Evolutionary conservation across 1,140 invertebrate species (phyloP), one percentile per base, ranked within the genome.

Genomic region (Saccostrea echinata): DNA sequence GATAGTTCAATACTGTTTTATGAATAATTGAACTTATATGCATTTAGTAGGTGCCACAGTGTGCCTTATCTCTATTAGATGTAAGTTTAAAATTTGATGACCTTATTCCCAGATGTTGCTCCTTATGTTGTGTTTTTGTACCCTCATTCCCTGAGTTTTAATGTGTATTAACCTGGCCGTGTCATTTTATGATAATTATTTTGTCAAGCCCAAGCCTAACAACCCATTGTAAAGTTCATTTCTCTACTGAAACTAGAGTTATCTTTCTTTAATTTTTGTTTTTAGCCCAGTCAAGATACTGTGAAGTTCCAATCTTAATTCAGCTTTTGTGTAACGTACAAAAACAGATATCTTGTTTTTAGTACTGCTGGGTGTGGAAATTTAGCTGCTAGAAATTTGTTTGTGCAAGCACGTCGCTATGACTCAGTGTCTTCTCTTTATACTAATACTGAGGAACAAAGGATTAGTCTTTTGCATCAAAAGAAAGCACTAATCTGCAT

Each of bases 251-350:
- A 76, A 35, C 27, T 76, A 76, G 68, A 33, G 68, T 76, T 76
- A 76, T 30, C 68, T 33, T 33, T 76, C 68, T 76, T 76, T 76
- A 27, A 30, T 61, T 61, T 61, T 61, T 61, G 55, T 61, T 61
- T 76, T 76, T 76, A 76, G 68, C 68, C 30, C 68, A 76, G 13
- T 76, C 24, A 76, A 76, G 68, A 76, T 76, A 30, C 68, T 76
- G 27, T 76, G 68, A 76, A 76, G 68, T 76, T 16, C 68, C 68
- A 76, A 76, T 33, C 24, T 76, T 13, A 30, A 30, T 33, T 33
- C 24, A 33, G 27, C 30, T 76, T n/a, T 33, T 76, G 55, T 76
- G 30, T 76, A 76, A 76, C 33, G 68, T 76, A 76, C 68, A 27
- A 61, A 76, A 76, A 27, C 24, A 30, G 68, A 33, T 30, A 30